These are phyloP conservation scores for Prinia subflava DNA, from an alignment of 2,113 vertebrate genomes.

Conservation along the genomic window DNA sequence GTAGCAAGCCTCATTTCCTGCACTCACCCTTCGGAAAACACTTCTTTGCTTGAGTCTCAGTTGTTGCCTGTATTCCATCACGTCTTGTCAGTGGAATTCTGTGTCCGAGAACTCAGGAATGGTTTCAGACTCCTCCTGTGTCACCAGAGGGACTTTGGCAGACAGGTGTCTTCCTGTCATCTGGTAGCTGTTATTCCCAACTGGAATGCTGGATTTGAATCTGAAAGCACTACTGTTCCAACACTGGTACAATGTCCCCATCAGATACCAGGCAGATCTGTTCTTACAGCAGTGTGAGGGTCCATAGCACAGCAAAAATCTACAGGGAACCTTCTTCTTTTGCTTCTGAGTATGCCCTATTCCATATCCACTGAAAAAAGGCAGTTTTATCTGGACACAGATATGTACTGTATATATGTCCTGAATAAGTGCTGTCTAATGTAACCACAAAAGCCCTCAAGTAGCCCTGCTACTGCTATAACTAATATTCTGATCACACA, in stretches of 20 bases:
- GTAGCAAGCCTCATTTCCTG: not conserved
- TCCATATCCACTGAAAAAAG: not conserved
- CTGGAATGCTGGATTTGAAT: not conserved
- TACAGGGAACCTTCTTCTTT: not conserved
- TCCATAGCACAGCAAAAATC: not conserved
- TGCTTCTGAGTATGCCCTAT: not conserved
- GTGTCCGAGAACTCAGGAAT: not conserved
- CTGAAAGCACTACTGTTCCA: fast-evolving
- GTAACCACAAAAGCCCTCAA: not conserved
- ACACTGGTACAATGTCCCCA: not conserved
- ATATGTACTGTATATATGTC: not conserved
- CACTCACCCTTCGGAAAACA: not conserved
- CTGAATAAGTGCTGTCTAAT: not conserved
- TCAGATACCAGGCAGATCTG: not conserved
- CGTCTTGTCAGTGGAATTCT: not conserved
- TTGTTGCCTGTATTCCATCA: not conserved
- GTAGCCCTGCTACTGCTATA: not conserved
- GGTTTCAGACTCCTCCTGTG: not conserved
- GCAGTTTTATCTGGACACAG: not conserved
- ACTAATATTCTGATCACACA: not conserved
- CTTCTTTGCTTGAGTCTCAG: not conserved
- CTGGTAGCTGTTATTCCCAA: not conserved
- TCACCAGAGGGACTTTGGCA: not conserved
- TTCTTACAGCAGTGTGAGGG: not conserved
- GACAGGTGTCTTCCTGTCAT: not conserved